Evolutionary conservation across 2,888 invertebrate genomes (phyloP).

Genomic region (Agonopterix subpropinquella): DNA sequence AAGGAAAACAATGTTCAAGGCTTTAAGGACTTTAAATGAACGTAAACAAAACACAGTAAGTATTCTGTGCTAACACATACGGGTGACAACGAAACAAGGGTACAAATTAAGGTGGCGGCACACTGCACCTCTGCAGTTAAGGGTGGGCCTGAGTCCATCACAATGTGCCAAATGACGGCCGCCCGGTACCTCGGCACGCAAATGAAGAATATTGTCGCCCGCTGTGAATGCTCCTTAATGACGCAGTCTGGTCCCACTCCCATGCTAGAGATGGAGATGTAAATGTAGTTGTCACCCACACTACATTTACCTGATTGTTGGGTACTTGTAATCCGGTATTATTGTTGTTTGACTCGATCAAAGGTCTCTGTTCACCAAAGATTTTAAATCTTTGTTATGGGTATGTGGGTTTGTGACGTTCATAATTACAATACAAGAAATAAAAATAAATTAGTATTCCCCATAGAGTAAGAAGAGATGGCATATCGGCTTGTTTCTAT

Average conservation of each 20-base stretch:
- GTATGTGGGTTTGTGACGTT: no score
- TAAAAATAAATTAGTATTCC: no score
- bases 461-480: no score
- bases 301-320: constrained; percentile 59
- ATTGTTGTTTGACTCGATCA: constrained; percentile 1
- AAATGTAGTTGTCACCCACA: constrained; percentile 34
- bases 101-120: constrained; percentile 63
- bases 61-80: background rate
- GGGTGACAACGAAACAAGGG: constrained; percentile 49
- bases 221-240: constrained; percentile 72
- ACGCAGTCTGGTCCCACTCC: constrained; percentile 27
- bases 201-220: constrained; percentile 76
- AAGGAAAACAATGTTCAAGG: no score
- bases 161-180: constrained; percentile 71
- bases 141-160: constrained; percentile 46
- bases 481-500: no score
- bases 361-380: no score
- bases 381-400: no score
- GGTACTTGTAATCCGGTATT: constrained; percentile 42
- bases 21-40: no score
- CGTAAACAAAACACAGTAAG: no score
- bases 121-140: constrained; percentile 52
- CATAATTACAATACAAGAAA: no score
- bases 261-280: no score
- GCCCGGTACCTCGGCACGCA: constrained; percentile 48